Evolutionary conservation across 2,113 vertebrate genomes (phyloP), one percentile per base, ranked within the genome.

Genomic region (Microcebus ravelobensis): DNA sequence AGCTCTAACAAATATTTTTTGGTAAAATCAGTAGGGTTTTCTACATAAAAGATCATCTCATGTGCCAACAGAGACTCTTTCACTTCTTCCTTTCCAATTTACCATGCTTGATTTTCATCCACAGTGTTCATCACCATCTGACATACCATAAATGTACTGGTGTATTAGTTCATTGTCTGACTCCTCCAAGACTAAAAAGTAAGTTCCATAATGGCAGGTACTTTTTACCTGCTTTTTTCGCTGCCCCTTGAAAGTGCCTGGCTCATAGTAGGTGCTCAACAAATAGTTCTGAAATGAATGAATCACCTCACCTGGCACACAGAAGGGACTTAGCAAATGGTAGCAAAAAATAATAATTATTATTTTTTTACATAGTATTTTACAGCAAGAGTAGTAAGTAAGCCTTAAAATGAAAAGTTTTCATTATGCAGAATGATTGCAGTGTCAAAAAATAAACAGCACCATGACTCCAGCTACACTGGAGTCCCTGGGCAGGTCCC

Each of bases 351-450:
- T 82, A 31, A 79, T 8, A 8, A 45, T 45, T 8, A 23, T 45
- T 59, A 55, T 59, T 63, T 67, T 71, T 85, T 96, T 71, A 84
- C 34, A 83, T 48, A 89, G 31, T 42, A 84, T 77, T 96, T 97
- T 85, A 95, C 50, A 86, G 25, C 36, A 91, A 84, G 31, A 93
- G 70, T 65, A 73, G 21, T 90, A 79, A 79, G 52, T 80, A 93
- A 91, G 45, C 50, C 45, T 92, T 83, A 86, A 94, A 97, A n/a
- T 92, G n/a, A 96, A 85, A 85, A 27, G 42, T 55, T 39, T 92
- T 87, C 68, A 67, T 71, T 84, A 61, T 61, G 55, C 50, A 89
- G 83, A 91, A 84, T 18, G n/a, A 57, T 65, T 73, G 17, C 45
- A 80, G 36, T 48, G 21, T 94, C 83, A 88, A 73, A 68, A 77